phyloP scores from a whole-genome alignment of 2,888 invertebrate genomes.

The Latrodectus elegans region DNA sequence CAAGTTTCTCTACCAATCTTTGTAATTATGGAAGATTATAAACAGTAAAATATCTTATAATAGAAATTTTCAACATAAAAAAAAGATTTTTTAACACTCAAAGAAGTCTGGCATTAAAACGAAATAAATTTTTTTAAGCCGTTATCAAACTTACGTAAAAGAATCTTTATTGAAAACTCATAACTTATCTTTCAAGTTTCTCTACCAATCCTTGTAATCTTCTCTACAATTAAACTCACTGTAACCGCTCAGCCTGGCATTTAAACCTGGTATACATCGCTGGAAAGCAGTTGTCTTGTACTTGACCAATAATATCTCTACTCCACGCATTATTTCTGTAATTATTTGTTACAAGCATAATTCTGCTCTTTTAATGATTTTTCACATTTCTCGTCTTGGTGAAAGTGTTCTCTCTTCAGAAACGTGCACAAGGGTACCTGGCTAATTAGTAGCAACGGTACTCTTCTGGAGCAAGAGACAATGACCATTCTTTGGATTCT shows the following conservation, averaged over 20 bases:
- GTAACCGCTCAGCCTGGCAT: neutral
- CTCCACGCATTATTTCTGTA: conserved; percentile 2
- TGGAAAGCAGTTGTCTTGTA: neutral
- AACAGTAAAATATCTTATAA: too few relatives aligned
- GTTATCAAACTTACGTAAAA: too few relatives aligned
- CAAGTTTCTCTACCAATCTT: neutral
- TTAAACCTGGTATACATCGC: neutral
- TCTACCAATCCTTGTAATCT: neutral
- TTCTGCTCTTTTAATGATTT: conserved; percentile 37
- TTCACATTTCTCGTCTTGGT: neutral
- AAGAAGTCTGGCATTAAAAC: too few relatives aligned
- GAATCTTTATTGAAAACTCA: too few relatives aligned
- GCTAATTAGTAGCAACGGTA: conserved; percentile 13
- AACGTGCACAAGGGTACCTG: neutral
- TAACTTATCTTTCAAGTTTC: neutral
- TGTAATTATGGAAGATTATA: too few relatives aligned
- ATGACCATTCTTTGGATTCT: conserved; percentile 17
- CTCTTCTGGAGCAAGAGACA: conserved; percentile 4
- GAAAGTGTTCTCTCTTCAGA: neutral
- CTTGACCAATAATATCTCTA: neutral
- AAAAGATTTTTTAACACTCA: too few relatives aligned
- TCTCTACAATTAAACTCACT: neutral
- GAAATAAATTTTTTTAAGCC: too few relatives aligned
- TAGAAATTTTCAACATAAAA: too few relatives aligned
- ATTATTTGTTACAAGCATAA: conserved; percentile 36